A percentile compares a stretch with the other conserved stretches of the same genome.
phyloP scores from a whole-genome alignment of 1,140 invertebrate species.

The Penaeus chinensis region DNA sequence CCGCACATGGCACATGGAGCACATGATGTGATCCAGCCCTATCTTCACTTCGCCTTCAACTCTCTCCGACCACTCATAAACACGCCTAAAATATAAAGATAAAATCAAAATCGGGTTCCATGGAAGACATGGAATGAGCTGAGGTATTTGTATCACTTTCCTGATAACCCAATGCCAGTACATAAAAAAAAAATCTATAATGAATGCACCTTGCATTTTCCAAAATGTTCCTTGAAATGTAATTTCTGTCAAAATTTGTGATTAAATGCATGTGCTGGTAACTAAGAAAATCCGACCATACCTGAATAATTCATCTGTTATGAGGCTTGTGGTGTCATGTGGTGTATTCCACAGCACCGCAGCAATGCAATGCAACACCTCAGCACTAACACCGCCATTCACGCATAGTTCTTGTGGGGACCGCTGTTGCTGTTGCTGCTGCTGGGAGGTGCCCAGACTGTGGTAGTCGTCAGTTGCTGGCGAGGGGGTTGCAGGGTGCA shows the following conservation, averaged over 20 bases:
- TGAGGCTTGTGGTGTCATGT: constrained; percentile 76
- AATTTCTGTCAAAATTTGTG: neutral
- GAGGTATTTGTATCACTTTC: no score
- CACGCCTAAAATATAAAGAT: constrained; percentile 68
- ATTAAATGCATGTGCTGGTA: neutral
- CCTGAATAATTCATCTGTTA: constrained; percentile 79
- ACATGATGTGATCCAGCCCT: constrained; percentile 82
- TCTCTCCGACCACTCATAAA: constrained; percentile 82
- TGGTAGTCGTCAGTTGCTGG: constrained; percentile 2
- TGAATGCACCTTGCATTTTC: neutral
- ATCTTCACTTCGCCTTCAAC: constrained; percentile 80
- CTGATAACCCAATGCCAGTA: no score
- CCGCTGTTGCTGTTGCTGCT: constrained; percentile 9
- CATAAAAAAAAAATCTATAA: neutral
- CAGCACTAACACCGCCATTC: constrained; percentile 68
- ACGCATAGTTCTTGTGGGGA: constrained; percentile 29
- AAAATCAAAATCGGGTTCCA: neutral
- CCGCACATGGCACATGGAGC: constrained; percentile 84
- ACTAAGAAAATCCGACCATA: constrained; percentile 61
- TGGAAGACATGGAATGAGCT: no score
- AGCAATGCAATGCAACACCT: constrained; percentile 78
- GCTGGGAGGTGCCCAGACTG: neutral
- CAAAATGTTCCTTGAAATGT: no score
- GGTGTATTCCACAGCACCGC: constrained; percentile 83
- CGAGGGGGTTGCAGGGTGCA: constrained; percentile 21